A percentile compares a stretch with the other conserved stretches of the same genome.
phyloP scores from a whole-genome alignment of 2,113 vertebrate species.

The Ploceus nigricollis region DNA sequence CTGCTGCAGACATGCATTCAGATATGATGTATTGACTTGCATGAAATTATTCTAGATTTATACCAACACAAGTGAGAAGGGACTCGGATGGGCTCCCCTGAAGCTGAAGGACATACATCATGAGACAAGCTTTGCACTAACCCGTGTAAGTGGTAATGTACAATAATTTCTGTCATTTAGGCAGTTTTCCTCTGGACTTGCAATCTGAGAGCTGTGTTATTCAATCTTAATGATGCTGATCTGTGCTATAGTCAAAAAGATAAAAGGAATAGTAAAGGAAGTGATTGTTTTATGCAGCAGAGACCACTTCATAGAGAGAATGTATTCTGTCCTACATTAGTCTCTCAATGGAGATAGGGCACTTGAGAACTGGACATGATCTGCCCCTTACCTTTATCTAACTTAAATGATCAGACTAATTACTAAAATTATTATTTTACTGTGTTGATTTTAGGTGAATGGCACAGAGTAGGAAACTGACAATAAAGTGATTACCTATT shows the following conservation, averaged over 20 bases:
- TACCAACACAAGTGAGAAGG: not conserved
- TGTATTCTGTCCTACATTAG: not conserved
- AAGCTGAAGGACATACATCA: conserved; percentile 24
- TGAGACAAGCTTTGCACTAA: not conserved
- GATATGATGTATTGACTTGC: not conserved
- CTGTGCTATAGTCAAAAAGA: not conserved
- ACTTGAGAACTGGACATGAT: not conserved
- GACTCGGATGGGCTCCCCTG: not conserved
- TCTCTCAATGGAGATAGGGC: not conserved
- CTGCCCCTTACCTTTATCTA: not conserved
- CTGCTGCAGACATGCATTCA: not conserved
- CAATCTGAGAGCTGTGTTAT: not conserved
- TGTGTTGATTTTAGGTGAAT: not conserved
- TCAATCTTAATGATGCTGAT: not conserved
- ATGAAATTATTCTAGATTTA: not conserved
- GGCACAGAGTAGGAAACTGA: not conserved
- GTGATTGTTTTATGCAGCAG: not conserved
- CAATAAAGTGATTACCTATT: not conserved
- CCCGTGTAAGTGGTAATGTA: not conserved
- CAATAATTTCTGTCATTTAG: conserved; percentile 13
- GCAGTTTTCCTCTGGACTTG: not conserved
- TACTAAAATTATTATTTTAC: not conserved
- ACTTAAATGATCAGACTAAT: not conserved
- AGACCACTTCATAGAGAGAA: not conserved
- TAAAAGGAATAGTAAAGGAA: not conserved